phyloP scores from a whole-genome alignment of 2,113 vertebrate species.

The Channa maculata region DNA sequence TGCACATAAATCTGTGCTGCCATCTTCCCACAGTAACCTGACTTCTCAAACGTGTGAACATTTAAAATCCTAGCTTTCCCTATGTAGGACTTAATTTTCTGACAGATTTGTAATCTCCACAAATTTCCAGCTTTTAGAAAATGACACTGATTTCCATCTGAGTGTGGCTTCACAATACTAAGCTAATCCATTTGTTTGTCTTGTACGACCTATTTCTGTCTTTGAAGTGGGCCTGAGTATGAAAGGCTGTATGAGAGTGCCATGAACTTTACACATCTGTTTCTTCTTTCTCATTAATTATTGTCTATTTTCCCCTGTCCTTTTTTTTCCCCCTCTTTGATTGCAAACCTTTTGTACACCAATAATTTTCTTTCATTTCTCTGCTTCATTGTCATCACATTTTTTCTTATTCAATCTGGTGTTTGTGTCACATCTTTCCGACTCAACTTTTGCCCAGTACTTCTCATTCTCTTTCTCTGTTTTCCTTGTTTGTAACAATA shows the following conservation, averaged over 20 bases:
- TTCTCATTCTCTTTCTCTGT: conserved; percentile 1
- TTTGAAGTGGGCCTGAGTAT: conserved; percentile 30
- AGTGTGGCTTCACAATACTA: too few relatives aligned
- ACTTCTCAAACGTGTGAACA: neutral
- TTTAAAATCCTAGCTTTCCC: neutral
- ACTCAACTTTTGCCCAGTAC: neutral
- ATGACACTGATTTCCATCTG: too few relatives aligned
- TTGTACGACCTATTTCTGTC: conserved; percentile 10
- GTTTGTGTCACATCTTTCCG: neutral
- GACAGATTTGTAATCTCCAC: too few relatives aligned
- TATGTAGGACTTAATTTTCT: neutral
- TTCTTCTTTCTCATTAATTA: conserved; percentile 15
- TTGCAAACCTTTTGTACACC: conserved; percentile 4
- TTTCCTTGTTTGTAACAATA: neutral
- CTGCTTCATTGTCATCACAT: neutral
- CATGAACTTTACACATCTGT: conserved; percentile 59
- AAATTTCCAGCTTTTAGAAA: too few relatives aligned
- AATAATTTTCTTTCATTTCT: neutral
- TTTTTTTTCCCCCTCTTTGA: neutral
- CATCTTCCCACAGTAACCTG: neutral
- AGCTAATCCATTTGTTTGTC: neutral
- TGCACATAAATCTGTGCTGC: too few relatives aligned
- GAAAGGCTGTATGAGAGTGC: conserved; percentile 56
- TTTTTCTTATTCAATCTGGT: neutral
- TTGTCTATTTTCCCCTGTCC: neutral